phyloP scores from a whole-genome alignment of 2,797 vertebrate species.

The Tragelaphus eurycerus region DNA sequence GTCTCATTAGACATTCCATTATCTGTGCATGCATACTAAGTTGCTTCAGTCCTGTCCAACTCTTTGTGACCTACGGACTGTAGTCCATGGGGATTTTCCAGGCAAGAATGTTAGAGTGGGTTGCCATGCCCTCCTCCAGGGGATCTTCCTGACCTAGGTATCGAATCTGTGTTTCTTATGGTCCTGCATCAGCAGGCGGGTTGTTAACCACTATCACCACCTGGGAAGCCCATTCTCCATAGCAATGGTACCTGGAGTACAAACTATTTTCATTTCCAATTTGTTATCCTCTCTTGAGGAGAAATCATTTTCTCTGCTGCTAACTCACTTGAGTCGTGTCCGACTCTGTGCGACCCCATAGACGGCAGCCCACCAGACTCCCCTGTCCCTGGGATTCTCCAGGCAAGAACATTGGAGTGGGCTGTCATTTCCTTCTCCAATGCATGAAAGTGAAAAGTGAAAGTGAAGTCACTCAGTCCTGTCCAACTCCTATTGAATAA shows the following conservation, averaged over 20 bases:
- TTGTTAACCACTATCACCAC: not conserved
- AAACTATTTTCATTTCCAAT: not conserved
- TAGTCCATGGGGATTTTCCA: not conserved
- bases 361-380: too few species aligned
- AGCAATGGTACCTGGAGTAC: not conserved
- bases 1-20: not conserved
- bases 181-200: accelerated
- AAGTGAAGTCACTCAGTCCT: too few species aligned
- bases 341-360: too few species aligned
- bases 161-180: not conserved
- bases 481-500: too few species aligned
- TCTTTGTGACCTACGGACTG: not conserved
- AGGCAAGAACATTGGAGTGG: too few species aligned
- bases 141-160: not conserved
- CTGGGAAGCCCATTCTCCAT: not conserved
- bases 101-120: not conserved
- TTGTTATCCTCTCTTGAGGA: not conserved
- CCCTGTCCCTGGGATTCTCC: too few species aligned
- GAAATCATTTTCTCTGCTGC: not conserved
- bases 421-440: too few species aligned
- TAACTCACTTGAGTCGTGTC: too few species aligned
- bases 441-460: too few species aligned
- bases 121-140: not conserved
- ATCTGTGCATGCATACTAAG: not conserved
- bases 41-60: not conserved